Base-by-base conservation (phyloP, 2,797 vertebrate species). In the Hozukius guyotensis region DNA sequence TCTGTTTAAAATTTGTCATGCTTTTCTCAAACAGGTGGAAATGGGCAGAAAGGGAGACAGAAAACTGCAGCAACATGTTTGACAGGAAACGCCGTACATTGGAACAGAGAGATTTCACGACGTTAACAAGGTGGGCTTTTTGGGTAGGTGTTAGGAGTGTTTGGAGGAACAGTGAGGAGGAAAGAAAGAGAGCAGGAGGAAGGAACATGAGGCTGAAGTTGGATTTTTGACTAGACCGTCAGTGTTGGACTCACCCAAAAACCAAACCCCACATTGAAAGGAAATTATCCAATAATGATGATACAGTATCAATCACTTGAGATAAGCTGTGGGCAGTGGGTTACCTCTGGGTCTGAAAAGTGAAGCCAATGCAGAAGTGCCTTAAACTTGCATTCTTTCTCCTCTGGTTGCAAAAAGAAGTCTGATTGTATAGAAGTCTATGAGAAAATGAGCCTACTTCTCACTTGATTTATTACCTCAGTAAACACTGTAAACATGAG, bases 1-100 rank as follows among this genome's bases (percentile, higher is more conserved):
- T 81, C 85, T 72, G 78, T 82, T 88, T 81, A 85, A 87, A 87
- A 88, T 83, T 78, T 92, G 84, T 87, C 87, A 77, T 42, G 24
- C 59, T 88, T 78, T 85, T 78, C 81, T 87, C 76, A 86, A 82
- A 86, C 68, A 57, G 22, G 14, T 75, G 81, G 69, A 86, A 84
- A 88, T 22, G 55, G 82, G 71, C 75, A 75, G 78, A 86, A 67
- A 76, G 76, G 63, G 61, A 87, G 83, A 78, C 75, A 75, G 75
- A 72, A 73, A 79, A 64, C 69, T 78, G 65, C 75, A 78, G 83
- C 68, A 78, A 61, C 71, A 63, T 36, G 75, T 90, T 82, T 92
- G 83, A 92, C 87, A 92, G 85, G 80, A 83, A 73, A 36, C 2
- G 4, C 59, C 31, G 80, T 10, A 70, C 64, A 63, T 32, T 9